Base-by-base conservation (phyloP, 2,888 invertebrate genomes). In the Schrankia costaestrigalis region DNA sequence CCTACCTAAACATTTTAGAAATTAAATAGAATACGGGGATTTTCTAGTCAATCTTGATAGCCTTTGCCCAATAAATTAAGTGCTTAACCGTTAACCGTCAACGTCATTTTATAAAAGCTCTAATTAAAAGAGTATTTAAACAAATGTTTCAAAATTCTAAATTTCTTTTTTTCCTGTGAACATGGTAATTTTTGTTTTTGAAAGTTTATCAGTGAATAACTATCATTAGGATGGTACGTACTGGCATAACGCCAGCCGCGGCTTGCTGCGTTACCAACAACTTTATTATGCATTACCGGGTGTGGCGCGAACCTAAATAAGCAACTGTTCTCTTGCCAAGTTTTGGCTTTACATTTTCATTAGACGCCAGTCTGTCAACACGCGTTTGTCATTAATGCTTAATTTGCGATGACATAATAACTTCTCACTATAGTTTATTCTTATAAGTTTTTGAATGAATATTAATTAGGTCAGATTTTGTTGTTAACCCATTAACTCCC, bases 251-350 rank as follows among this genome's bases (percentile, higher is more conserved):
- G 75, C 79, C 81, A 81, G 62, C 38, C 19, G n/a, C 17, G 13
- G 13, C 11, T 26, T 31, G 46, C 45, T 56, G 52, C 51, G 50
- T 70, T 66, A 59, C 71, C 76, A 79, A 78, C 78, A 78, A 76
- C 78, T 82, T 82, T 83, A 82, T 80, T 82, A 82, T 81, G 80
- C 79, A 83, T 83, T 77, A 78, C 75, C 66, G 64, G 54, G 65
- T 63, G 71, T 73, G 66, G 69, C 67, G 71, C 68, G 71, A 66
- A 68, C 71, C 76, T 79, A 80, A 84, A 82, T 82, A 83, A 80
- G 77, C 73, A 75, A 72, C 71, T 71, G 71, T 69, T 71, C 67
- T 67, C 69, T 78, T 78, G 84, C 84, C 84, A 84, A 85, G 75
- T 84, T 81, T 73, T 50, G 65, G 66, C 70, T 78, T 79, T 74